Evolutionary conservation across 1,140 invertebrate genomes (phyloP), one percentile per base, ranked within the genome.

Genomic region (Drosophila santomea): DNA sequence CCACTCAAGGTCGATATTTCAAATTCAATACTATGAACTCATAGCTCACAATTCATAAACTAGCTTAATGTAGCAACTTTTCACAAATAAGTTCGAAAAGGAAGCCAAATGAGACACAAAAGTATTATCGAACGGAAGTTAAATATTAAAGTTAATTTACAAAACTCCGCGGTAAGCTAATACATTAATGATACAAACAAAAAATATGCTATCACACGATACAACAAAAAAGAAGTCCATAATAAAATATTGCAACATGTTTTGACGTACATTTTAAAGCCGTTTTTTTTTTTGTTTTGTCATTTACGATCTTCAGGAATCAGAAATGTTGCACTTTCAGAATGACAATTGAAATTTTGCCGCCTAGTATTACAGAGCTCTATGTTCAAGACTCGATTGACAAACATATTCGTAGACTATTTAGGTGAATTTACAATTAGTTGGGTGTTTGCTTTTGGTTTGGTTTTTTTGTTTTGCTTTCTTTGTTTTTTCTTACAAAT

Each of bases 401-500:
- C 64, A 52, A 64, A 67, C 44, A 68, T 38, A 25, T 44, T 32
- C 38, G 38, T 45, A 52, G 50, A 43, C 32, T 63, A 36, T 63
- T 51, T 35, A 45, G 35, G 36, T 51, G 20, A 38, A 43, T 69
- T 71, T 71, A 58, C 64, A 71, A 57, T 41, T 58, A 71, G 51
- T 41, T 71, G 17, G 17, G 44, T 41, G 56, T 32, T 52, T 45
- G 38, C 15, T 55, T 51, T 15, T 36, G 20, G 45, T 62, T 64
- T 75, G 41, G 28, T 28, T n/a, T 58, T 8, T 48, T 63, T 28
- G 25, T 58, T 55, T 73, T 73, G 41, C 54, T 62, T 68, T 73
- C 15, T 25, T 36, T 51, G 35, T 14, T 63, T 60, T 58, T 48
- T 69, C 59, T 69, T 83, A 76, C 51, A 74, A 61, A 66, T 76